Conservation (phyloP, 2,888 invertebrate species). For the Pristionchus maxplancki region DNA sequence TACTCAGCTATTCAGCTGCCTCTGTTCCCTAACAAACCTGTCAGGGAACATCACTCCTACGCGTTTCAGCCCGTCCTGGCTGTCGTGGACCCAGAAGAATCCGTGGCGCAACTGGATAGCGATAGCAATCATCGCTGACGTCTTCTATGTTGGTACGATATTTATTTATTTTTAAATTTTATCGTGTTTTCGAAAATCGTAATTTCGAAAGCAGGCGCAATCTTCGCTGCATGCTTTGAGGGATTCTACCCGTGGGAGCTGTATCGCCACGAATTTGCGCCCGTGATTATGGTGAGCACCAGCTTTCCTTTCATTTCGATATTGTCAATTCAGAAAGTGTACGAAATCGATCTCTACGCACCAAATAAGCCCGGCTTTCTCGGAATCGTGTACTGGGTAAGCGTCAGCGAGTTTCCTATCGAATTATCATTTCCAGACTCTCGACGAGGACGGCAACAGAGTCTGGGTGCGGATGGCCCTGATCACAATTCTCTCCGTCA, state of each 20-base stretch:
- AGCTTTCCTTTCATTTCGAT: no score
- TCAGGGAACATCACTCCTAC: no score
- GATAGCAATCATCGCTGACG: not conserved
- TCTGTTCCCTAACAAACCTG: no score
- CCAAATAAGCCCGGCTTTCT: not conserved
- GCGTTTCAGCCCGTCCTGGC: not conserved
- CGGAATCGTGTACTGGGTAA: slow-evolving; percentile 1
- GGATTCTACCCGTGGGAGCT: no score
- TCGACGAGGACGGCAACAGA: not conserved
- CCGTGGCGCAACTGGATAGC: not conserved
- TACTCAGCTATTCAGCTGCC: no score
- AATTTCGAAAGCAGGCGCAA: no score
- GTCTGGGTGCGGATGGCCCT: not conserved
- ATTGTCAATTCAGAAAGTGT: not conserved
- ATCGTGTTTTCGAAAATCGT: no score
- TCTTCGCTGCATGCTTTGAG: no score
- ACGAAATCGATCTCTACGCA: slow-evolving; percentile 7
- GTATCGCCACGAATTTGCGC: no score
- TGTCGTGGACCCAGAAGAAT: not conserved
- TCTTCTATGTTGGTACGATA: not conserved
- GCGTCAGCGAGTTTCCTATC: no score
- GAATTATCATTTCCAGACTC: not conserved
- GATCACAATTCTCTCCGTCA: not conserved
- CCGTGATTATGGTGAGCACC: no score
- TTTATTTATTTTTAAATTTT: no score